These are phyloP conservation scores for Urocynchramus pylzowi DNA, from an alignment of 2,113 vertebrate genomes.

Conservation along the genomic window DNA sequence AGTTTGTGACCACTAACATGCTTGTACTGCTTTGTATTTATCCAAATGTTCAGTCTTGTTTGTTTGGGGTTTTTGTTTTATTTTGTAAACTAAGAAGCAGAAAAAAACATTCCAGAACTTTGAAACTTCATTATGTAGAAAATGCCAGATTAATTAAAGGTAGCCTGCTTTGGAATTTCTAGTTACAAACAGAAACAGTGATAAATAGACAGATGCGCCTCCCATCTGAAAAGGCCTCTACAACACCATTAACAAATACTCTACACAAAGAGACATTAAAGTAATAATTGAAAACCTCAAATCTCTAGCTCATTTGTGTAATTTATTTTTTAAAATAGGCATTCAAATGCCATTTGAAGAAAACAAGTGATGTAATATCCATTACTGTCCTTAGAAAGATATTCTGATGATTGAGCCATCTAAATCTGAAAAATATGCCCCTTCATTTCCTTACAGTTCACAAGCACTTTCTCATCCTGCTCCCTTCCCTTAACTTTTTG, in stretches of 20 bases:
- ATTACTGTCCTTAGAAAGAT: neutral
- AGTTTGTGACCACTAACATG: neutral
- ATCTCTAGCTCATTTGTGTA: neutral
- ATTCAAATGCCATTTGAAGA: neutral
- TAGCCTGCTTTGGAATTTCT: neutral
- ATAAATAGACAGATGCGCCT: neutral
- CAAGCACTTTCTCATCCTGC: neutral
- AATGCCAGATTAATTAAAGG: neutral
- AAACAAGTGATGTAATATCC: neutral
- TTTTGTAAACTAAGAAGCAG: neutral
- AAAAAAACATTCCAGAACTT: neutral
- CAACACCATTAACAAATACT: neutral
- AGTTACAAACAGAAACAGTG: neutral
- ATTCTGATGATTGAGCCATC: neutral
- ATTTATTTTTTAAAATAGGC: neutral
- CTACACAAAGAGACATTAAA: neutral
- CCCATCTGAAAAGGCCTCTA: neutral
- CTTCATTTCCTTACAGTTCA: neutral
- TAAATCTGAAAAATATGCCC: neutral
- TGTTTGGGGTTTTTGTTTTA: neutral
- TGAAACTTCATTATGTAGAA: neutral
- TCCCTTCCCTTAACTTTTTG: rapidly evolving
- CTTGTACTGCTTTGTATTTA: neutral
- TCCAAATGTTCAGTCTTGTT: neutral
- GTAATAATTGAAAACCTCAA: neutral